These are phyloP conservation scores for Drosophila trapezifrons DNA, from an alignment of 1,140 invertebrate genomes.

Conservation along the genomic window DNA sequence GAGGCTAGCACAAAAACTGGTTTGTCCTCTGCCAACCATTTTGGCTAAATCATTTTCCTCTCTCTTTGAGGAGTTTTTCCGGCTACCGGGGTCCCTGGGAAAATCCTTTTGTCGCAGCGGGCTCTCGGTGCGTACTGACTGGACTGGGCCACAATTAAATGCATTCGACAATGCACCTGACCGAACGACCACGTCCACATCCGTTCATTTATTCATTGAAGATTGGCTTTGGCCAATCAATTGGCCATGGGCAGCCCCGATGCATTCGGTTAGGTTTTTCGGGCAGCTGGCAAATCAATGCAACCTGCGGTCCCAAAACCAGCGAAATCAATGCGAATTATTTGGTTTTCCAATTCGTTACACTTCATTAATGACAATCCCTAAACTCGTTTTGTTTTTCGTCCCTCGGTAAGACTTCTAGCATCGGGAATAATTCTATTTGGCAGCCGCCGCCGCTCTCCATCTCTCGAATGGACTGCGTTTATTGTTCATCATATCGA, in stretches of 20 bases:
- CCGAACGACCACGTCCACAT: slow-evolving; percentile 23
- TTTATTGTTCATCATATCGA: slow-evolving; percentile 67
- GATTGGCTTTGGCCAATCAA: slow-evolving; percentile 81
- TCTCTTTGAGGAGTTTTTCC: slow-evolving; percentile 69
- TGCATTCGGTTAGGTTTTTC: slow-evolving; percentile 55
- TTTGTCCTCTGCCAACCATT: slow-evolving; percentile 36
- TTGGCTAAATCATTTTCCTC: slow-evolving; percentile 54
- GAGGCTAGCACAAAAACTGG: slow-evolving; percentile 18
- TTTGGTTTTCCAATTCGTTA: slow-evolving; percentile 83
- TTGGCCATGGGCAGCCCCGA: slow-evolving; percentile 58
- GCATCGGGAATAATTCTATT: slow-evolving; percentile 57
- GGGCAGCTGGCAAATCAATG: slow-evolving; percentile 67
- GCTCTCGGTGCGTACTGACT: slow-evolving; percentile 13
- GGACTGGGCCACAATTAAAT: slow-evolving; percentile 74
- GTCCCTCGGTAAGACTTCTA: slow-evolving; percentile 15
- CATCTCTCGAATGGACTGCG: slow-evolving; percentile 18
- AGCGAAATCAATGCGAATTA: slow-evolving; percentile 80
- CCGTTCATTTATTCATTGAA: slow-evolving; percentile 79
- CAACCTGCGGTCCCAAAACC: slow-evolving; percentile 63
- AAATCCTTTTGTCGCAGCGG: slow-evolving; percentile 63
- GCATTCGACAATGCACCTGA: slow-evolving; percentile 63
- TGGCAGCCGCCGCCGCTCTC: slow-evolving; percentile 16
- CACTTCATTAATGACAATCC: slow-evolving; percentile 71
- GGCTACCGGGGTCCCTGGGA: slow-evolving; percentile 25
- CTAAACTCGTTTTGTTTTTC: slow-evolving; percentile 24